Percentiles rank a stretch among this genome's conserved stretches.
Evolutionary conservation across 2,113 vertebrate genomes (phyloP).

Genomic region (Muscicapa adusta): DNA sequence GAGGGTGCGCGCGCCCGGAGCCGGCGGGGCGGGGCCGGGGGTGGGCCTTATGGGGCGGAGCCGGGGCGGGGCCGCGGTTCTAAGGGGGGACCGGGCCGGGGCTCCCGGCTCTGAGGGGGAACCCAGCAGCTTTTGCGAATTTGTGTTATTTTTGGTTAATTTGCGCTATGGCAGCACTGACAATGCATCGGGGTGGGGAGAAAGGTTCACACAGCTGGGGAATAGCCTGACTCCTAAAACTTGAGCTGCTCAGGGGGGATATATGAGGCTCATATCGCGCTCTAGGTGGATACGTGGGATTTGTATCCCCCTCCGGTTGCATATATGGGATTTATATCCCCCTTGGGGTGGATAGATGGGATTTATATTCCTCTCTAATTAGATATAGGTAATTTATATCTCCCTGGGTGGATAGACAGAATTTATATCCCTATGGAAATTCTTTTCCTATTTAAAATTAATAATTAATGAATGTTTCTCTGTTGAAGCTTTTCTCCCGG

Average conservation of each 20-base stretch:
- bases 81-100: not conserved
- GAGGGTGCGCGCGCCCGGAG: no score
- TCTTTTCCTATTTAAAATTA: not conserved
- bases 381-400: not conserved
- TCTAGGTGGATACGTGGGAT: not conserved
- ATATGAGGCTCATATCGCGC: accelerated
- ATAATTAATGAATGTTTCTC: not conserved
- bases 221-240: not conserved
- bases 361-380: not conserved
- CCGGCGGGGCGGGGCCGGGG: no score
- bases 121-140: not conserved
- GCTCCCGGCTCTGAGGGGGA: not conserved
- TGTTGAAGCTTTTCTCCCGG: not conserved
- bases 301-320: not conserved
- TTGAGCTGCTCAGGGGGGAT: not conserved
- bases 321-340: not conserved
- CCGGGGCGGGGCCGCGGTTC: no score
- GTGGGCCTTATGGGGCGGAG: not conserved
- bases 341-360: not conserved
- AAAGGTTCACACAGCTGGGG: not conserved
- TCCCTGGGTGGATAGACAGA: accelerated
- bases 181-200: not conserved
- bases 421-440: not conserved
- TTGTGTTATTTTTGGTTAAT: not conserved
- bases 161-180: not conserved